These are phyloP conservation scores for Smutsia temminckii DNA, from an alignment of 2,797 vertebrate genomes.

Conservation along the genomic window DNA sequence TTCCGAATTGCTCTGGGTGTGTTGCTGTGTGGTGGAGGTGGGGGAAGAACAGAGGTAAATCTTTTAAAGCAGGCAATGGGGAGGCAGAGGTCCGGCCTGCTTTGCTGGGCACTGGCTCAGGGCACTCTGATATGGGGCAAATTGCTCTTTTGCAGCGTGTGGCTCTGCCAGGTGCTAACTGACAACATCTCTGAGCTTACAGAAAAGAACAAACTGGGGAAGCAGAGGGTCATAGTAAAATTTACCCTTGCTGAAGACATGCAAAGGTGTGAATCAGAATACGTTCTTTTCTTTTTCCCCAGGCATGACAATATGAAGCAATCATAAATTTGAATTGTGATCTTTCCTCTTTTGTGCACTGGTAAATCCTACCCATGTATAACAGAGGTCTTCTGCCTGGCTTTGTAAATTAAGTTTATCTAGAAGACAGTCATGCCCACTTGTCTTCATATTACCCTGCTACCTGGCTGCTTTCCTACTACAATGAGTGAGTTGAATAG, in stretches of 20 bases:
- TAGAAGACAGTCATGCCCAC: neutral
- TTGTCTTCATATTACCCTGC: neutral
- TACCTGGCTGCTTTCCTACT: neutral
- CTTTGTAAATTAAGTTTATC: neutral
- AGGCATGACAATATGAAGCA: neutral
- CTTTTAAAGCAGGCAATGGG: neutral
- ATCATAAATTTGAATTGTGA: neutral
- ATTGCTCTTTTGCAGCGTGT: constrained; percentile 90
- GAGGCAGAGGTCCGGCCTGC: constrained; percentile 77
- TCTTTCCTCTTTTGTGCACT: neutral
- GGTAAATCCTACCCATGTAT: neutral
- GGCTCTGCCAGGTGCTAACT: constrained; percentile 91
- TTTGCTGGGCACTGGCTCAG: constrained; percentile 88
- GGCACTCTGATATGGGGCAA: constrained; percentile 89
- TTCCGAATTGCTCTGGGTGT: neutral
- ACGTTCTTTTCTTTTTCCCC: neutral
- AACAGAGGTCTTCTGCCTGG: neutral
- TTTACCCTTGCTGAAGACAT: neutral
- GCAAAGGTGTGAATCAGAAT: neutral
- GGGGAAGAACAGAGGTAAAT: neutral
- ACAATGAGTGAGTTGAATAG: neutral
- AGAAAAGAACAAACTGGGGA: neutral
- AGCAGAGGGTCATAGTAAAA: neutral
- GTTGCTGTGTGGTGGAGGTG: neutral
- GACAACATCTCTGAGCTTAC: constrained; percentile 92